Conservation (phyloP, 2,888 invertebrate genomes). For the Sturmia bella region DNA sequence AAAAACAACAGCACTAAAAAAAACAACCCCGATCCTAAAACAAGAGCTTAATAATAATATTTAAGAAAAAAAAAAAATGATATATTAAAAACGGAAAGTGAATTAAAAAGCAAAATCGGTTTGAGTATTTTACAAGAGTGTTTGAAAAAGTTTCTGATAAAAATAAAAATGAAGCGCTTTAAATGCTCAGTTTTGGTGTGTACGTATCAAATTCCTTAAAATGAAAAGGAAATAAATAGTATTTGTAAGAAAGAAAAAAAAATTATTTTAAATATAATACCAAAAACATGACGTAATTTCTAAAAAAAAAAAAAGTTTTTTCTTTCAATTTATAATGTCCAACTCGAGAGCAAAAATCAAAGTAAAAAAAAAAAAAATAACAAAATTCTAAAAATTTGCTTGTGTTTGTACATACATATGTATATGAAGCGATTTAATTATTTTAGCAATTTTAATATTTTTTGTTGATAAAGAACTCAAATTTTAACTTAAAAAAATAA, state of each 20-base stretch:
- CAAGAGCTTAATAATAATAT: slow-evolving; percentile 12
- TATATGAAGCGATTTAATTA: slow-evolving; percentile 30
- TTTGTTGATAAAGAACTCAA: slow-evolving; percentile 60
- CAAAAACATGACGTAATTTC: slow-evolving; percentile 70
- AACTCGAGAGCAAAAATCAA: slow-evolving; percentile 15
- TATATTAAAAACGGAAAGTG: slow-evolving; percentile 46
- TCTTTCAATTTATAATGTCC: too few species aligned
- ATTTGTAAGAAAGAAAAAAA: slow-evolving; percentile 3
- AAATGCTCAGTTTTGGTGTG: slow-evolving; percentile 80
- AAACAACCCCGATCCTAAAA: slow-evolving; percentile 22
- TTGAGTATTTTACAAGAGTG: slow-evolving; percentile 1
- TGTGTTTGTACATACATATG: slow-evolving; percentile 1
- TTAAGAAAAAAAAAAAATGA: slow-evolving; percentile 28
- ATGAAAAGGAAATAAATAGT: slow-evolving; percentile 6
- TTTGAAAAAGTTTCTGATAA: slow-evolving; percentile 18
- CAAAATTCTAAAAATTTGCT: slow-evolving; percentile 19
- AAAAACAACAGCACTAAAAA: slow-evolving; percentile 22
- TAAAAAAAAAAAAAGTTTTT: slow-evolving; percentile 26
- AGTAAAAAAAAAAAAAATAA: slow-evolving; percentile 14
- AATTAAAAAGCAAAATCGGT: slow-evolving; percentile 8
- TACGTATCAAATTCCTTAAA: slow-evolving; percentile 73
- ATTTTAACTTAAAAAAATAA: slow-evolving; percentile 37
- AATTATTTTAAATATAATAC: slow-evolving; percentile 31
- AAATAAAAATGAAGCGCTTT: slow-evolving; percentile 73
- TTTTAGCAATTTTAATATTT: not conserved